phyloP scores from a whole-genome alignment of 1,140 invertebrate species.

The Temnothorax longispinosus region DNA sequence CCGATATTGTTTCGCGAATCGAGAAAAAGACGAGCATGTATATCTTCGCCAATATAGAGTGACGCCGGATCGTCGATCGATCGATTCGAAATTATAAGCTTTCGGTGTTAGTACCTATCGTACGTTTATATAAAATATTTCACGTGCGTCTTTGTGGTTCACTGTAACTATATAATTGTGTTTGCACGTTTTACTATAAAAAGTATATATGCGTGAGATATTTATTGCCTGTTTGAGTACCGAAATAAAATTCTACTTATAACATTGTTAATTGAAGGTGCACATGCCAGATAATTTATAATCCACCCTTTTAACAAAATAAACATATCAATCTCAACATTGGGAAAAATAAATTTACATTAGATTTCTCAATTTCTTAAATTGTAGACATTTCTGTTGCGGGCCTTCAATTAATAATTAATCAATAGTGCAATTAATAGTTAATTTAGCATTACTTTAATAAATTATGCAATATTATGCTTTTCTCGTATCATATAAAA shows the following conservation, averaged over 20 bases:
- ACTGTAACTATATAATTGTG: conserved; percentile 38
- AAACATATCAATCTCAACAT: not conserved
- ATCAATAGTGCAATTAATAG: not conserved
- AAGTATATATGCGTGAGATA: conserved; percentile 12
- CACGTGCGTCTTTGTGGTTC: conserved; percentile 56
- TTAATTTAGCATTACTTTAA: not conserved
- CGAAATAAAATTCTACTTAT: not conserved
- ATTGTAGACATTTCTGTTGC: not conserved
- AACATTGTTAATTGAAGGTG: conserved; percentile 2
- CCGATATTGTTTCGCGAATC: conserved; percentile 34
- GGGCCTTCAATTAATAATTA: conserved; percentile 17
- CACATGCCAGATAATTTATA: not conserved
- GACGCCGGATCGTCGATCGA: not conserved
- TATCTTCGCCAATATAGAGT: not conserved
- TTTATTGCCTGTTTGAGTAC: not conserved
- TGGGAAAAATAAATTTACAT: conserved; percentile 5
- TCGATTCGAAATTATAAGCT: conserved; percentile 43
- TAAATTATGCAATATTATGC: not conserved
- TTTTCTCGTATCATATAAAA: not conserved
- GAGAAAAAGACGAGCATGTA: conserved; percentile 35
- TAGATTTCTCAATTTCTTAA: not conserved
- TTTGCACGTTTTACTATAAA: conserved; percentile 48
- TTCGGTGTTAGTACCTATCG: conserved; percentile 29
- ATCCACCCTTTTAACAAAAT: not conserved
- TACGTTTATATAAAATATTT: conserved; percentile 33